Evolutionary conservation across 2,888 invertebrate species (phyloP).

Genomic region (Tachystola acroxantha): DNA sequence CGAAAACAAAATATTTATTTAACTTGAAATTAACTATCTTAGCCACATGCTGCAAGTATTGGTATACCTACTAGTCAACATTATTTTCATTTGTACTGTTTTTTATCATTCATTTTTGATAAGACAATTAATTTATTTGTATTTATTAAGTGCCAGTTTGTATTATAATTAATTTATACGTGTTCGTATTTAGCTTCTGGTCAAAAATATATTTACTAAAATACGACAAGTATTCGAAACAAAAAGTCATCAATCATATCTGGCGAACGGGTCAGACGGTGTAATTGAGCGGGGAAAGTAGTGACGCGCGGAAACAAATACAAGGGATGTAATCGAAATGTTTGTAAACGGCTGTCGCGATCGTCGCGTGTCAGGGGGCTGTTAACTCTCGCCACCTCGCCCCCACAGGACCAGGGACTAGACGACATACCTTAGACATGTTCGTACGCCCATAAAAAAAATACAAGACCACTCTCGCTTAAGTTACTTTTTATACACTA

Average conservation of each 20-base stretch:
- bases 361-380: constrained; percentile 53
- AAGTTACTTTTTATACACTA: constrained; percentile 1
- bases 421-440: constrained; percentile 13
- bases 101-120: too few species aligned
- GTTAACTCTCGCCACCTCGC: constrained; percentile 43
- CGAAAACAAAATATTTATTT: too few species aligned
- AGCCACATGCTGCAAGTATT: too few species aligned
- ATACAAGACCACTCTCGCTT: constrained; percentile 4
- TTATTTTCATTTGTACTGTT: too few species aligned
- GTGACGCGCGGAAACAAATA: constrained; percentile 59
- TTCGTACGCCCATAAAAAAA: constrained; percentile 7
- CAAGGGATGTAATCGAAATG: constrained; percentile 67
- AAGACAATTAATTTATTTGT: too few species aligned
- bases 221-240: too few species aligned
- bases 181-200: too few species aligned
- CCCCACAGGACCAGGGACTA: constrained; percentile 15
- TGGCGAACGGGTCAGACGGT: constrained; percentile 22
- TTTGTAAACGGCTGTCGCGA: constrained; percentile 63
- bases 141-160: too few species aligned
- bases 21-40: too few species aligned
- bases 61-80: too few species aligned
- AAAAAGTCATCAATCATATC: constrained; percentile 9
- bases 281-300: constrained; percentile 52
- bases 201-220: too few species aligned
- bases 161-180: too few species aligned